These are phyloP conservation scores for Dolichoris vasculosae DNA, from an alignment of 1,140 invertebrate genomes.

Conservation along the genomic window DNA sequence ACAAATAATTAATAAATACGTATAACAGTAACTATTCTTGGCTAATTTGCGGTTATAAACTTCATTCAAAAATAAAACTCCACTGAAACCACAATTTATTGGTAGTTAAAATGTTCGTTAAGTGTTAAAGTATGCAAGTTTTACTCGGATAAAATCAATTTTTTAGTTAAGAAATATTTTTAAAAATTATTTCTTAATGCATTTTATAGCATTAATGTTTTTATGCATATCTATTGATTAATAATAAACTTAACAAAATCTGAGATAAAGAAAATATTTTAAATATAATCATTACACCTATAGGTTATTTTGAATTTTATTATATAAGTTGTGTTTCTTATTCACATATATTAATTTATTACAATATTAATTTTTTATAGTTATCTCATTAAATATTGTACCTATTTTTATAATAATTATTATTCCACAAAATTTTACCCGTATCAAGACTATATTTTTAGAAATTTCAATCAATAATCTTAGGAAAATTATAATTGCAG, in stretches of 20 bases:
- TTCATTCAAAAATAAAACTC: conserved; percentile 4
- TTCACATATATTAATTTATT: neutral
- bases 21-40: neutral
- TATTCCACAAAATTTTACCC: no score
- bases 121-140: neutral
- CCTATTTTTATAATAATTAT: neutral
- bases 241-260: neutral
- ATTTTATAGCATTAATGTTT: neutral
- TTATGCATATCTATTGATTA: neutral
- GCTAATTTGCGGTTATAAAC: conserved; percentile 24
- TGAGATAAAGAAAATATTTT: neutral
- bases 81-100: conserved; percentile 8
- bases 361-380: no score
- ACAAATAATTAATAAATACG: neutral
- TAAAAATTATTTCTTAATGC: neutral
- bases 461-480: neutral
- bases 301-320: neutral
- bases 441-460: no score
- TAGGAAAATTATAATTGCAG: neutral
- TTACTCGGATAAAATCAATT: conserved; percentile 6
- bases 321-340: neutral
- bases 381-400: no score
- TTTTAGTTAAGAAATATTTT: neutral
- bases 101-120: conserved; percentile 36
- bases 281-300: neutral